Evolutionary conservation across 2,113 vertebrate genomes (phyloP), one percentile per base, ranked within the genome.

Genomic region (Dromaius novaehollandiae): DNA sequence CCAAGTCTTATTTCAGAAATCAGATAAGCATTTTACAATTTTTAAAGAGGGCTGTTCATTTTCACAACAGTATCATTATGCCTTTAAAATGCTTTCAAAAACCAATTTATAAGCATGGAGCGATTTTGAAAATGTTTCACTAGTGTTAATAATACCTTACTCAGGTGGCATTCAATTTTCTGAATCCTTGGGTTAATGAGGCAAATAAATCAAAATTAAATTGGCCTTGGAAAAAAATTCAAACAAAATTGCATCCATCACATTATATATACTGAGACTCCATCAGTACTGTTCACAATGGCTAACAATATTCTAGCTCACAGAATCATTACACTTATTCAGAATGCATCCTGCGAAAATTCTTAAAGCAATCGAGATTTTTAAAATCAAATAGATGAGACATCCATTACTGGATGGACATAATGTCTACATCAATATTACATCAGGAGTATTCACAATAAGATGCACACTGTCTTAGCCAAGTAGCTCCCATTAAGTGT

Each of bases 141-240:
- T 76, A 73, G 71, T 28, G 78, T 73, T 96, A 96, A 81, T 97
- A 94, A 97, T 95, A 96, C 87, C 95, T 97, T 82, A 96, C 70
- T 96, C 80, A 94, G 89, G 91, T 94, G 88, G 86, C 91, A 91
- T 94, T 97, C 93, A 69, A 89, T 97, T 97, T 96, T 97, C 95
- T 96, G 97, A 96, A 96, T 97, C 88, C 96, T 94, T 90, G 73
- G 92, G 96, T 96, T 98, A 98, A 97, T 97, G 96, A 97, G 79
- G 95, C 83, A 97, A 98, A 94, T 95, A 96, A 97, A 97, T 96
- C 95, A 97, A 98, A 97, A 97, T 97, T 97, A 98, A 98, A 98
- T 97, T 97, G 95, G 89, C 86, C 75, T 82, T 53, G 40, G 60
- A 90, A 90, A 96, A 96, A 86, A 55, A 89, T 65, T 94, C 93